Conservation (phyloP, 2,888 invertebrate species). For the Norana najaformis region DNA sequence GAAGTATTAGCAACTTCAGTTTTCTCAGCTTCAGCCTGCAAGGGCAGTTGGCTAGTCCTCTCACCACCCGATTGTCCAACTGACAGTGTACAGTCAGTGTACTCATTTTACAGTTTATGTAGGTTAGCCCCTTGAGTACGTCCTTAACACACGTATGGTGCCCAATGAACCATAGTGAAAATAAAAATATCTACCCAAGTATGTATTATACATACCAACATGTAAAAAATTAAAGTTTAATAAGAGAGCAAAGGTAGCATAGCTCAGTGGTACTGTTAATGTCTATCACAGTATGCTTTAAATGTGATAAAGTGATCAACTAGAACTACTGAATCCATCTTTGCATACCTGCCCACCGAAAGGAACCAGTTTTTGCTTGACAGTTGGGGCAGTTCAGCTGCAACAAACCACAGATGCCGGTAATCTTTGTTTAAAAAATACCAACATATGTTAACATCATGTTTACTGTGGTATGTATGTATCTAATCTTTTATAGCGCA, state of each 20-base stretch:
- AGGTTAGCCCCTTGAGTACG: neutral
- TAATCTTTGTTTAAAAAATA: no score
- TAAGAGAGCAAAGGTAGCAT: neutral
- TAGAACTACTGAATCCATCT: neutral
- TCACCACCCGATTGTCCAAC: no score
- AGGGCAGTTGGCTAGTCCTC: no score
- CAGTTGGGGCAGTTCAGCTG: conserved; percentile 76
- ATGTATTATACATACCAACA: neutral
- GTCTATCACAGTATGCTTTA: neutral
- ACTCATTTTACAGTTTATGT: neutral
- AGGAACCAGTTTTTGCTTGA: conserved; percentile 81
- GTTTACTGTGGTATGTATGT: neutral
- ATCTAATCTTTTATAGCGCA: no score
- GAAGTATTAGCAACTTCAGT: neutral
- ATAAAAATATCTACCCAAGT: neutral
- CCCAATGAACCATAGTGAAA: neutral
- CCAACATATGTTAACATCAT: neutral
- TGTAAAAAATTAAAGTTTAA: neutral
- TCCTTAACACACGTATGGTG: neutral
- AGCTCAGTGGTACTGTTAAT: neutral
- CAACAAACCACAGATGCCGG: conserved; percentile 37
- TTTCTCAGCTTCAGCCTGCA: no score
- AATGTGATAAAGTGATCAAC: neutral
- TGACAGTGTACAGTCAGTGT: neutral
- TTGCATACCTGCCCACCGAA: conserved; percentile 80